Evolutionary conservation across 2,797 vertebrate genomes (phyloP), one percentile per base, ranked within the genome.

Genomic region (Lepus townsendii): DNA sequence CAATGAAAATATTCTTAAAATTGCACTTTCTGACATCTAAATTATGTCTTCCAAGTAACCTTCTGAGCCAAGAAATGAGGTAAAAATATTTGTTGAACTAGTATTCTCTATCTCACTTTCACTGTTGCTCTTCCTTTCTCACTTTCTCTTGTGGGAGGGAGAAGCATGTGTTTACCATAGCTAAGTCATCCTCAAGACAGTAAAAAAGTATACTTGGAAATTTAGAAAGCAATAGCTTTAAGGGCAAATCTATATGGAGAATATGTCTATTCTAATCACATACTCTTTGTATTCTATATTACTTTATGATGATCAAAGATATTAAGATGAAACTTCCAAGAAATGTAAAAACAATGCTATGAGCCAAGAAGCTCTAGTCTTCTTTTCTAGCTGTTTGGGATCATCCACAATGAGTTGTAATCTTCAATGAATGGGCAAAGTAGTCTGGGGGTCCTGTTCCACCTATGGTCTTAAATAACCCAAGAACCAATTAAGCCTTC

Each of bases 1-100:
- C 47, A 65, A 30, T 26, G 24, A 90, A n/a, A 87, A 68, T 86
- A 30, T 71, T 73, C 30, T 90, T 93, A 68, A 87, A 78, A 60
- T 83, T 71, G 4, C 24, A 86, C 68, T 14, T 63, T 26, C 68
- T 94, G 8, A 76, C 32, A 47, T 68, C 19, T 68, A 60, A 83
- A 62, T 79, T 78, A n/a, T 54, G 13, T 54, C 68, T 83, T 95
- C 60, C n/a, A 83, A 84, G 83, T 63, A 69, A 9, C 0, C 75
- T 77, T 30, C n/a, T 90, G n/a, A 89, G 35, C 47, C 57, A 12
- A 68, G 50, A 83, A 71, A 73, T 75, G 22, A 90, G 32, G 27
- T 32, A 63, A 72, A 95, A 60, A 5, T 82, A 66, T 38, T 83
- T 63, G 9, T 30, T 83, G 57, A 71, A 57, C 30, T 35, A 52